Percentiles rank a stretch among this genome's conserved stretches.
phyloP scores from a whole-genome alignment of 1,140 invertebrate species.

The Hestina assimilis region DNA sequence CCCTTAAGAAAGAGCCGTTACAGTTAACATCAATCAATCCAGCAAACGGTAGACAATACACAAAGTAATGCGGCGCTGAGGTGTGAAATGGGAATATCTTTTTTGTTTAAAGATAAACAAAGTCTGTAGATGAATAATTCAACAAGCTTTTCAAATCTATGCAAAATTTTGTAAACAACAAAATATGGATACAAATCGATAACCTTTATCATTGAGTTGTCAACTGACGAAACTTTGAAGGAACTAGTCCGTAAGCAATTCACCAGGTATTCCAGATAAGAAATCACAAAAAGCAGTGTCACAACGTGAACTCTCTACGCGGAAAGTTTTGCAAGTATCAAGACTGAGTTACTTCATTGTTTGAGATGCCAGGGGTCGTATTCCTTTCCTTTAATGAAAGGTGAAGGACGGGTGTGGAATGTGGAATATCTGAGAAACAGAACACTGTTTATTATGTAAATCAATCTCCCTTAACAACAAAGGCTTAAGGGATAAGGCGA shows the following conservation, averaged over 20 bases:
- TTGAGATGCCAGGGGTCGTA: conserved; percentile 51
- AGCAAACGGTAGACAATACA: too few relatives aligned
- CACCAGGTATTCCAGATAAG: conserved; percentile 56
- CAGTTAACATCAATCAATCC: too few relatives aligned
- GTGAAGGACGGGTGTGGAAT: conserved; percentile 63
- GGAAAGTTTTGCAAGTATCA: conserved; percentile 64
- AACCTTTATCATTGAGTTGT: conserved; percentile 48
- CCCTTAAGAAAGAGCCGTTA: too few relatives aligned
- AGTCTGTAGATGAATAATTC: too few relatives aligned
- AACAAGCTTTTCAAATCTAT: too few relatives aligned
- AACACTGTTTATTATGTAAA: conserved; percentile 44
- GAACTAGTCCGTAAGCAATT: conserved; percentile 60
- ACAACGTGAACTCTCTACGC: conserved; percentile 48
- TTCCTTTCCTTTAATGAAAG: conserved; percentile 66
- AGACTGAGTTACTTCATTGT: conserved; percentile 54
- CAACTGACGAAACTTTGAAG: conserved; percentile 49
- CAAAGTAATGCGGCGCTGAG: too few relatives aligned
- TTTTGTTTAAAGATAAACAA: too few relatives aligned
- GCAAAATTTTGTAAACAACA: too few relatives aligned
- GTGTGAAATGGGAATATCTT: too few relatives aligned
- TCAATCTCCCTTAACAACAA: conserved; percentile 30
- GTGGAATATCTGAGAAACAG: conserved; percentile 39
- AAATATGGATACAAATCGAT: too few relatives aligned
- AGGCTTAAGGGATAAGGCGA: conserved; percentile 16
- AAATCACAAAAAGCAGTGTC: conserved; percentile 58